Evolutionary conservation across 1,140 invertebrate species (phyloP).

Genomic region (Adoxophyes honmai): DNA sequence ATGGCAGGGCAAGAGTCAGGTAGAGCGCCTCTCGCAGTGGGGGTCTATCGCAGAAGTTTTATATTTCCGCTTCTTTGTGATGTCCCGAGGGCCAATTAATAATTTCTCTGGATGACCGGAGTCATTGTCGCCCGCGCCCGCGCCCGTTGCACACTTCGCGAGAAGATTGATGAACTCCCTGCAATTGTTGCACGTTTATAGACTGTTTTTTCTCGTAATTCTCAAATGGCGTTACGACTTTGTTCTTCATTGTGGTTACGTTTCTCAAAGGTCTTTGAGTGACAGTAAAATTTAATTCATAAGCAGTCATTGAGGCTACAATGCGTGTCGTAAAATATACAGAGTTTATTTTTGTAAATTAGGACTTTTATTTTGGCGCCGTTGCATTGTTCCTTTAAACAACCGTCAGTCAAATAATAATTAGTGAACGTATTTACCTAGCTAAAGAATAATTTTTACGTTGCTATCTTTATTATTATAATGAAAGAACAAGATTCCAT

Average conservation of each 20-base stretch:
- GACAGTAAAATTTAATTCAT: conserved; percentile 14
- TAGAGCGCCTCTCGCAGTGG: conserved; percentile 61
- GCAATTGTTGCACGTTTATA: conserved; percentile 64
- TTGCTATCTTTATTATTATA: no score
- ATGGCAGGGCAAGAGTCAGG: conserved; percentile 73
- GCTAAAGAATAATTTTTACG: no score
- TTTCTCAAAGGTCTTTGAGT: conserved; percentile 14
- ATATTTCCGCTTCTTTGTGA: conserved; percentile 76
- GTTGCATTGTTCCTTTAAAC: no score
- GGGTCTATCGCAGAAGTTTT: conserved; percentile 68
- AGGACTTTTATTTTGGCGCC: no score
- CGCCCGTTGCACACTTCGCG: conserved; percentile 50
- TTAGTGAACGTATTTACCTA: no score
- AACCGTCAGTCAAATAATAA: no score
- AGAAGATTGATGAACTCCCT: conserved; percentile 67
- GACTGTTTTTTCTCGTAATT: conserved; percentile 46
- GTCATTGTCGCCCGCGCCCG: conserved; percentile 55
- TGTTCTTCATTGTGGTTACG: conserved; percentile 29
- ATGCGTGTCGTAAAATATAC: not conserved
- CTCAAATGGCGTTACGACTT: conserved; percentile 44
- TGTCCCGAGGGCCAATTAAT: conserved; percentile 64
- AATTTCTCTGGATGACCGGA: conserved; percentile 71
- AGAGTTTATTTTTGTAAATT: not conserved
- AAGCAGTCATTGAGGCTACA: conserved; percentile 11
- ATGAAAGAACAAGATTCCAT: no score